Evolutionary conservation across 2,888 invertebrate species (phyloP), one percentile per base, ranked within the genome.

Genomic region (Diarsia brunnea): DNA sequence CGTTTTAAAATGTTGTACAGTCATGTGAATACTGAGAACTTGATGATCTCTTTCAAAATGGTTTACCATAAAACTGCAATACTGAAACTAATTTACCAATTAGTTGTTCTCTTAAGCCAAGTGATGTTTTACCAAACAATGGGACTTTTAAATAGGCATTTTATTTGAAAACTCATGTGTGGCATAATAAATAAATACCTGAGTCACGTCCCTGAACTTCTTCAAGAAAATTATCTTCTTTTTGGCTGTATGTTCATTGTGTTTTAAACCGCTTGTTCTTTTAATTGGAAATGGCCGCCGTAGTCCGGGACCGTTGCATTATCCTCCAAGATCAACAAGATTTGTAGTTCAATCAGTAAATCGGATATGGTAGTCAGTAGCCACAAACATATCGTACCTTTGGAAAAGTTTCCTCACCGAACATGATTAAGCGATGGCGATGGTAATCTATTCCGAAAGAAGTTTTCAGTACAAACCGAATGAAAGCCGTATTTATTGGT

Each of bases 41-140:
- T 31, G 53, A 24, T 61, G 12, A 27, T 55, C 47, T 53, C 21
- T 65, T 81, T 64, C 45, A 61, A 7, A 82, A 86, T 75, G 16
- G 49, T 45, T 81, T 53, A 61, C 11, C 70, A 69, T 78, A 74
- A 82, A 75, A 79, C 16, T 27, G 64, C 51, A 60, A 43, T 66
- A 63, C 49, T 63, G n/a, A 69, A 67, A 73, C 43, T 49, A 66
- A 73, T n/a, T 66, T 31, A 19, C 27, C 14, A 64, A 73, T 86
- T 77, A 75, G n/a, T 47, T 49, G 65, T 58, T 43, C 66, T 75
- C 63, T 72, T 49, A 43, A 69, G 67, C 12, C 70, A 60, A 75
- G 14, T 61, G 31, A 27, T 70, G 64, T 76, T 76, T 68, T 58
- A 27, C 58, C 53, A 77, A 73, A 86, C 84, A 84, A 80, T 80